Conservation (phyloP, 2,113 vertebrate genomes). For the Pycnonotus jocosus region DNA sequence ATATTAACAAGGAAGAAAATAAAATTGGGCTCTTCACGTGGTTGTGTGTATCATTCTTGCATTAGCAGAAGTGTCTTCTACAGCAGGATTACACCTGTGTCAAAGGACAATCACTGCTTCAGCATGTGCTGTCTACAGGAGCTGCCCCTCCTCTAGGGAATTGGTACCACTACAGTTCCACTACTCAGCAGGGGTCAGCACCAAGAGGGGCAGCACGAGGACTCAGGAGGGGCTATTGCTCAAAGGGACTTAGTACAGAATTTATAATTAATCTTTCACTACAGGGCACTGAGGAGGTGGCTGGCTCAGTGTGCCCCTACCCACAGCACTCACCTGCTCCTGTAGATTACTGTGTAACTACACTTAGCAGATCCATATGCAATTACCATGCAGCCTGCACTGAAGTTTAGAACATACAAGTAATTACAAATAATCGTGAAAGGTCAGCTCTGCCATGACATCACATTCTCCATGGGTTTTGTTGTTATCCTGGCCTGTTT, state of each 20-base stretch:
- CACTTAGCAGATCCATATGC: slow-evolving; percentile 19
- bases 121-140: not conserved
- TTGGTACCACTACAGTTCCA: not conserved
- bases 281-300: not conserved
- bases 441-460: not conserved
- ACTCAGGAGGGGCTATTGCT: not conserved
- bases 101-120: not conserved
- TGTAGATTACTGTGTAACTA: slow-evolving; percentile 39
- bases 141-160: not conserved
- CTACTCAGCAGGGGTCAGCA: not conserved
- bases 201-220: not conserved
- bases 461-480: not conserved
- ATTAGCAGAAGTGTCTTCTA: not conserved
- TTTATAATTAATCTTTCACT: not conserved
- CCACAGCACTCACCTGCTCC: not conserved
- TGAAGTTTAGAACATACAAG: slow-evolving; percentile 50
- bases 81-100: not conserved
- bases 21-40: not conserved
- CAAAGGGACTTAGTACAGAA: not conserved
- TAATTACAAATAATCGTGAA: not conserved
- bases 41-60: not conserved
- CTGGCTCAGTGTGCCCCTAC: not conserved
- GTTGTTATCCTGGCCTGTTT: not conserved
- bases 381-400: slow-evolving; percentile 41
- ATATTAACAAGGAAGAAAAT: not conserved